Conservation (phyloP, 2,888 invertebrate genomes). For the Heterodera filipjevi region DNA sequence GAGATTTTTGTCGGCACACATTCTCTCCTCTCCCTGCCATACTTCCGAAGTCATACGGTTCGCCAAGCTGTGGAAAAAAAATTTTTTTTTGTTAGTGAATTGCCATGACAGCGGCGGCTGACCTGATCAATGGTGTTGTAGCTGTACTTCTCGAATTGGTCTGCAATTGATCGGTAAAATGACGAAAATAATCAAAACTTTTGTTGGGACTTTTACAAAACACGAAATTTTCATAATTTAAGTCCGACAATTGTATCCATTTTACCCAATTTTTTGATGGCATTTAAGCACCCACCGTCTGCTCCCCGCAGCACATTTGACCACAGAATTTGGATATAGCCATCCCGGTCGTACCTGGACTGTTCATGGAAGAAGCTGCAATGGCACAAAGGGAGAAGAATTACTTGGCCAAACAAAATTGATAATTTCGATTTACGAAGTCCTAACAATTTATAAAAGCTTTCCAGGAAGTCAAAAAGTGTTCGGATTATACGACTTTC, state of each 20-base stretch:
- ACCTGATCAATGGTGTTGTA: conserved; percentile 61
- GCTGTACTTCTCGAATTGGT: conserved; percentile 65
- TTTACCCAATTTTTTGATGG: not conserved
- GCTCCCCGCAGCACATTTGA: conserved; percentile 66
- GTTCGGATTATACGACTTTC: too few relatives aligned
- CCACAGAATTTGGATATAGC: conserved; percentile 66
- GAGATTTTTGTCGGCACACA: not conserved
- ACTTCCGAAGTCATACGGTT: conserved; percentile 59
- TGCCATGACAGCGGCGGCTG: not conserved
- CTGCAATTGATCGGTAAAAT: too few relatives aligned
- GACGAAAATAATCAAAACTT: too few relatives aligned
- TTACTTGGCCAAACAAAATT: not conserved
- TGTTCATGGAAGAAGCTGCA: conserved; percentile 62
- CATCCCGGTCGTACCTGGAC: conserved; percentile 67
- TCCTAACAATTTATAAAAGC: too few relatives aligned
- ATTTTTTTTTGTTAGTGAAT: not conserved
- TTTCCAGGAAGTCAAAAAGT: too few relatives aligned
- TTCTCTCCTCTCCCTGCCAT: conserved; percentile 25
- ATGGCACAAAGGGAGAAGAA: not conserved
- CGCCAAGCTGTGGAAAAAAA: conserved; percentile 29
- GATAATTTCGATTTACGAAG: too few relatives aligned
- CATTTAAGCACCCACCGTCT: conserved; percentile 32
- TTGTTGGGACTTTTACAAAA: too few relatives aligned
- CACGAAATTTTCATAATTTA: too few relatives aligned
- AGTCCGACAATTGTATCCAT: not conserved